Evolutionary conservation across 2,797 vertebrate genomes (phyloP).

Genomic region (Aeoliscus strigatus): DNA sequence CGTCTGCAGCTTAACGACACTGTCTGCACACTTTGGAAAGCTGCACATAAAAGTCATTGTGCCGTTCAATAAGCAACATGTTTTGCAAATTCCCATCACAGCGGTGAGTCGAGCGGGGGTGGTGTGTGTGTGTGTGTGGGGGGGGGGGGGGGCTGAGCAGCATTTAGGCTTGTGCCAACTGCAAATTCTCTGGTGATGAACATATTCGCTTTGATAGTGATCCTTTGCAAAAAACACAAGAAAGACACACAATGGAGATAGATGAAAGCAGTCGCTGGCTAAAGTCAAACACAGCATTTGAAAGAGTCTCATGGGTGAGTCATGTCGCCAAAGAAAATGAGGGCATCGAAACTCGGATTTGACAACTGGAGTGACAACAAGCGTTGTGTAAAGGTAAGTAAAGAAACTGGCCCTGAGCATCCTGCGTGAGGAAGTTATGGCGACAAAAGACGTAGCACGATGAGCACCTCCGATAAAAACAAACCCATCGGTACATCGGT

Average conservation of each 20-base stretch:
- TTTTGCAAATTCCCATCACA: conserved; percentile 45
- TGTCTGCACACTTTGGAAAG: conserved; percentile 45
- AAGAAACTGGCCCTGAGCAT: conserved; percentile 5
- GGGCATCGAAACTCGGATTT: conserved; percentile 1
- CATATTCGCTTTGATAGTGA: conserved; percentile 42
- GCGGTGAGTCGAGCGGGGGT: no score
- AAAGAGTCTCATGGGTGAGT: background rate
- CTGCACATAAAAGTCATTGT: conserved; percentile 32
- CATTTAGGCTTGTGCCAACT: conserved; percentile 44
- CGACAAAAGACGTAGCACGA: conserved; percentile 30
- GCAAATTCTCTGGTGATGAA: conserved; percentile 33
- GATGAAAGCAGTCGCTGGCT: no score
- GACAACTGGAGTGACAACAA: conserved; percentile 1
- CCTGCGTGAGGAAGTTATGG: conserved; percentile 20
- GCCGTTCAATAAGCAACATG: conserved; percentile 27
- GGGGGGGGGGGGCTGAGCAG: conserved; percentile 16
- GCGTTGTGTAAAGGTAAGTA: background rate
- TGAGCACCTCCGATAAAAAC: no score
- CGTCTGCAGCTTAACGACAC: conserved; percentile 15
- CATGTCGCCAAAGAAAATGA: no score
- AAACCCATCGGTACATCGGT: background rate
- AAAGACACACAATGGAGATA: no score
- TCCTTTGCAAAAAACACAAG: conserved; percentile 39
- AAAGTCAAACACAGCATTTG: background rate
- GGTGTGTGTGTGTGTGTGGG: no score